Evolutionary conservation across 2,888 invertebrate genomes (phyloP).

Genomic region (Trichopoda pennipes): DNA sequence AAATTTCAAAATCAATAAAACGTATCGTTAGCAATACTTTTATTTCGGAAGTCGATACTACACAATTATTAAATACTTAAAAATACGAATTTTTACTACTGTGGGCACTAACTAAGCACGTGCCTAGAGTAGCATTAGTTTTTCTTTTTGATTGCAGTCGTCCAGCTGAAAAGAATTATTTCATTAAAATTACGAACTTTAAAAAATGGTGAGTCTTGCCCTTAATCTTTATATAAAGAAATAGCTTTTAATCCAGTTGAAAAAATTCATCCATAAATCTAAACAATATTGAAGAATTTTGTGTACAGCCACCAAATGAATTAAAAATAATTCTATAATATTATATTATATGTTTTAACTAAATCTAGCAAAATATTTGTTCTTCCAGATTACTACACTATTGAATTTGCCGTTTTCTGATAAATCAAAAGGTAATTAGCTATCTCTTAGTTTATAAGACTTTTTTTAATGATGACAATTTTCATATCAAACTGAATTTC

Average conservation of each 20-base stretch:
- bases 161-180: background rate
- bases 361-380: background rate
- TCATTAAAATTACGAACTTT: background rate
- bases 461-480: conserved; percentile 70
- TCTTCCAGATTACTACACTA: background rate
- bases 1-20: too few relatives aligned
- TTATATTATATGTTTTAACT: background rate
- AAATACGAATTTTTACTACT: background rate
- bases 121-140: background rate
- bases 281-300: conserved; percentile 71
- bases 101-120: conserved; percentile 12
- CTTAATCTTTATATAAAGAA: background rate
- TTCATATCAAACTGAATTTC: conserved; percentile 71
- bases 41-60: too few relatives aligned
- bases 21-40: too few relatives aligned
- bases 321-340: background rate
- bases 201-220: conserved; percentile 37
- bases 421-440: conserved; percentile 1
- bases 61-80: background rate
- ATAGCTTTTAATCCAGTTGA: conserved; percentile 68
- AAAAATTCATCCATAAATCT: conserved; percentile 70
- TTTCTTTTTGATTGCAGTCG: background rate
- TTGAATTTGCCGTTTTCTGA: background rate
- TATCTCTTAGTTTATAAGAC: background rate
- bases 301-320: conserved; percentile 76